Conservation (phyloP, 1,140 invertebrate genomes). For the Anthonomus grandis region DNA sequence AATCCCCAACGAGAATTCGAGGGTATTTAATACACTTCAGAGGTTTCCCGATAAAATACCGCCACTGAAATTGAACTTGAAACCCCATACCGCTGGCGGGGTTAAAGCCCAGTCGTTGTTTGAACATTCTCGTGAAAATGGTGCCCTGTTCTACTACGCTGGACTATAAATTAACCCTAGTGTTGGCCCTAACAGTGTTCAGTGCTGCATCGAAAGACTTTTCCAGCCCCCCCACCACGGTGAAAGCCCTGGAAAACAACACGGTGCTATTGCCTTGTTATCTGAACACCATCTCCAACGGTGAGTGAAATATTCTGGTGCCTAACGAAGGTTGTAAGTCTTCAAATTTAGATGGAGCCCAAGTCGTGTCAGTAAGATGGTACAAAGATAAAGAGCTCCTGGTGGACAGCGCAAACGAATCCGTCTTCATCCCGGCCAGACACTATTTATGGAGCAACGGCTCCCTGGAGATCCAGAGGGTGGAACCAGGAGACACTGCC, state of each 20-base stretch:
- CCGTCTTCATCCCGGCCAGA: slow-evolving; percentile 52
- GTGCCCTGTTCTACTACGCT: no score
- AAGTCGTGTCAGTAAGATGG: slow-evolving; percentile 50
- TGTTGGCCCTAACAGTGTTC: slow-evolving; percentile 1
- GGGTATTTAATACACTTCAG: background rate
- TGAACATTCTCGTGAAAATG: no score
- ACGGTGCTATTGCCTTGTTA: slow-evolving; percentile 72
- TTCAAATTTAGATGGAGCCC: slow-evolving; percentile 35
- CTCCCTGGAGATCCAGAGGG: slow-evolving; percentile 62
- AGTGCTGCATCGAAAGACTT: slow-evolving; percentile 41
- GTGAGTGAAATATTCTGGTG: slow-evolving; percentile 25
- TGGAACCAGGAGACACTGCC: slow-evolving; percentile 63
- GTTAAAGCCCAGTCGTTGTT: background rate
- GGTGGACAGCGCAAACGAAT: slow-evolving; percentile 58
- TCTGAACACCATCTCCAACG: slow-evolving; percentile 56
- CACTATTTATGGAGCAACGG: slow-evolving; percentile 64
- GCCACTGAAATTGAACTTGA: background rate
- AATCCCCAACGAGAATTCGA: background rate
- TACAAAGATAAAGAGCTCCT: slow-evolving; percentile 58
- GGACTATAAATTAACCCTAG: no score
- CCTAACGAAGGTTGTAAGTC: background rate
- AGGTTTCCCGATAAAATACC: background rate
- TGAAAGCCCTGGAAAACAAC: slow-evolving; percentile 70
- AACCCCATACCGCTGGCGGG: background rate
- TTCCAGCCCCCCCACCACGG: slow-evolving; percentile 64